A percentile compares a stretch with the other conserved stretches of the same genome.
Conservation (phyloP, 2,797 vertebrate genomes). For the Nyctibius grandis region DNA sequence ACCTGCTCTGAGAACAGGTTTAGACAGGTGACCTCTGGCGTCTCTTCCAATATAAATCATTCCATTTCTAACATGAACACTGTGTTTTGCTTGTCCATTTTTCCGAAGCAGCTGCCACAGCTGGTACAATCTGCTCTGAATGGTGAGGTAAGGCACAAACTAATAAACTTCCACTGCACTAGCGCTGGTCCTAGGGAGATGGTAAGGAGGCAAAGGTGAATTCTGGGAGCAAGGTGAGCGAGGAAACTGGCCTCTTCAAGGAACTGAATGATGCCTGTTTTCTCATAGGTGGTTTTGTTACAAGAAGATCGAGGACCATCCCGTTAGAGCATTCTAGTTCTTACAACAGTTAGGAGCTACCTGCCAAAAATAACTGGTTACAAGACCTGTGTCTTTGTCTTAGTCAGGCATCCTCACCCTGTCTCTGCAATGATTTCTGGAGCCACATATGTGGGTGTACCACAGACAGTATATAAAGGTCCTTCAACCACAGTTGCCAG, state of each 20-base stretch:
- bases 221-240: not conserved
- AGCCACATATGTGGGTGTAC: constrained; percentile 96
- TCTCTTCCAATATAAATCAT: not conserved
- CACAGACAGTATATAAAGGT: constrained; percentile 91
- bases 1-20: not conserved
- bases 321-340: not conserved
- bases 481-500: constrained; percentile 94
- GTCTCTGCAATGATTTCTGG: constrained; percentile 96
- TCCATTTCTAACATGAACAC: not conserved
- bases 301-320: not conserved
- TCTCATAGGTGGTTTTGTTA: not conserved
- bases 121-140: not conserved
- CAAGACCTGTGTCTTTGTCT: not conserved
- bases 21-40: not conserved
- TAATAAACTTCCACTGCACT: not conserved
- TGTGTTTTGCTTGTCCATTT: not conserved
- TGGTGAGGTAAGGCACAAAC: not conserved
- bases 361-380: not conserved
- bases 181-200: not conserved
- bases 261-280: not conserved
- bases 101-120: accelerated
- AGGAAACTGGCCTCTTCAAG: not conserved
- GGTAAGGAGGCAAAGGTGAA: not conserved
- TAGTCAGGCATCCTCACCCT: constrained; percentile 77
- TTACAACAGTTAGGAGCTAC: not conserved